These are phyloP conservation scores for Hypomecis atomaria DNA, from an alignment of 2,888 invertebrate genomes.

Conservation along the genomic window DNA sequence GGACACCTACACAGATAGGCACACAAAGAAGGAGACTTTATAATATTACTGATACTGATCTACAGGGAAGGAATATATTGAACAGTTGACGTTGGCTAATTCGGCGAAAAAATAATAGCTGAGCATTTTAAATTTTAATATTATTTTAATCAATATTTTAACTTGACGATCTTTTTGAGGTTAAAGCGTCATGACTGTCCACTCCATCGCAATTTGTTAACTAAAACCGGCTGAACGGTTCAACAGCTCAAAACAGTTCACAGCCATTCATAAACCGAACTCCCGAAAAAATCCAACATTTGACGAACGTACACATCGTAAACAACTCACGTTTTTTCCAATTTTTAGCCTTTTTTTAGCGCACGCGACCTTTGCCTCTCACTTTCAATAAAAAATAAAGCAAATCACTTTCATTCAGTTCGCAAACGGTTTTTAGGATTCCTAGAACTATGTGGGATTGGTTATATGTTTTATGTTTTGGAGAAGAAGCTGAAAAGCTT, in stretches of 20 bases:
- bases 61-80: no score
- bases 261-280: constrained; percentile 40
- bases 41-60: no score
- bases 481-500: constrained; percentile 29
- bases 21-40: no score
- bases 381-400: constrained; percentile 51
- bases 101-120: no score
- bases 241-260: neutral
- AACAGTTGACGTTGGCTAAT: no score
- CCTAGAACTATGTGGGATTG: constrained; percentile 48
- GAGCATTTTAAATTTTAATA: no score
- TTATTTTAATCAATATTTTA: no score
- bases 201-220: neutral
- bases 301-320: constrained; percentile 39
- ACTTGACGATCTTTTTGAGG: no score
- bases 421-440: constrained; percentile 42
- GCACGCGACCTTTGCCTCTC: constrained; percentile 45
- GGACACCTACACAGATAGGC: no score
- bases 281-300: constrained; percentile 37
- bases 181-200: neutral
- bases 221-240: neutral
- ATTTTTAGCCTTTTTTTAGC: constrained; percentile 36
- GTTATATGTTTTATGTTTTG: constrained; percentile 22
- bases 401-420: constrained; percentile 47
- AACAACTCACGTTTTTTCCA: constrained; percentile 36